Conservation (phyloP, 2,888 invertebrate genomes). For the Scaptomyza caliginosa region DNA sequence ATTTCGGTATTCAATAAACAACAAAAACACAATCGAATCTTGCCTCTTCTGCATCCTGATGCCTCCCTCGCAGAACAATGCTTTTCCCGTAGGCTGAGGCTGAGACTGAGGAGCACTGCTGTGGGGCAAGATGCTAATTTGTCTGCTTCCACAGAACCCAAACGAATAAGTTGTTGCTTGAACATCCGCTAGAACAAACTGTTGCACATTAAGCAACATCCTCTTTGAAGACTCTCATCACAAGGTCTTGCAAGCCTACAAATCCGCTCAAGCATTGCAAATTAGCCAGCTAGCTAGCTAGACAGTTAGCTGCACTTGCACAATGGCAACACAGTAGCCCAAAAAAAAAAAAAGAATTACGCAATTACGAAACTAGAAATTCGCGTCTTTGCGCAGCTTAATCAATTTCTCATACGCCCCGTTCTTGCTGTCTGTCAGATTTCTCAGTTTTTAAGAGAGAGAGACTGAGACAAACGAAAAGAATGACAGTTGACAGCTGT, state of each 20-base stretch:
- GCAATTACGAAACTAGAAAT: constrained; percentile 34
- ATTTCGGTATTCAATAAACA: constrained; percentile 27
- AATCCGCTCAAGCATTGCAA: constrained; percentile 72
- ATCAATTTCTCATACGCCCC: constrained; percentile 60
- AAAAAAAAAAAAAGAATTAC: constrained; percentile 20
- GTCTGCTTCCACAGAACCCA: constrained; percentile 5
- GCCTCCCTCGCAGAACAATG: constrained; percentile 13
- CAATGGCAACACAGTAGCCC: constrained; percentile 58
- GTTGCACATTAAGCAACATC: constrained; percentile 48
- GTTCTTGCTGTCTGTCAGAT: constrained; percentile 63
- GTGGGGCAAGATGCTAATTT: constrained; percentile 12
- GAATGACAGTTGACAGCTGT: constrained; percentile 54
- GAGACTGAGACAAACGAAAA: constrained; percentile 16
- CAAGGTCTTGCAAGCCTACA: constrained; percentile 56
- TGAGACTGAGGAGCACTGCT: too few species aligned
- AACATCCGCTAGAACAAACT: constrained; percentile 53
- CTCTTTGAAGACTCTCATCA: constrained; percentile 31
- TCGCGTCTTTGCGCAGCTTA: constrained; percentile 28
- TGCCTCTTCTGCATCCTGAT: background rate
- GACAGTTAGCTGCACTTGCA: constrained; percentile 32
- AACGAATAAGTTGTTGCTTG: constrained; percentile 7
- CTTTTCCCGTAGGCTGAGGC: constrained; percentile 38
- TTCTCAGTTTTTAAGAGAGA: constrained; percentile 49
- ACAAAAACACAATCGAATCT: constrained; percentile 22
- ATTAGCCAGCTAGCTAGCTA: constrained; percentile 37